Conservation (phyloP, 64 coral and sea anemone genomes). For the Montipora capricornis region DNA sequence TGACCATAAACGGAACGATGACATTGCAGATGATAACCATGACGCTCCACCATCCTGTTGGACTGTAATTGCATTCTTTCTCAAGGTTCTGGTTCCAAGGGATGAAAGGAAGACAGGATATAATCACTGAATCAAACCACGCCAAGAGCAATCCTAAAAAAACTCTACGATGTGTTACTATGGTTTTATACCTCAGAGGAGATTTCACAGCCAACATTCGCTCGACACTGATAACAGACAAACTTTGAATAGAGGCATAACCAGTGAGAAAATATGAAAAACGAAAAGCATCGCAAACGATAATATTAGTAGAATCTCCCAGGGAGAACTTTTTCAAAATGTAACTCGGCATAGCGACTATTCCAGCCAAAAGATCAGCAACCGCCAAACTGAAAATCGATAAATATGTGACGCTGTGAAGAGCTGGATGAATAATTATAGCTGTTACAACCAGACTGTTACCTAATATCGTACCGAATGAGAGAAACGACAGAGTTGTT, state of each 20-base stretch:
- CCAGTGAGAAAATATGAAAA: too few relatives aligned
- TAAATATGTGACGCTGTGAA: constrained; percentile 74
- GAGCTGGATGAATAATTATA: constrained; percentile 70
- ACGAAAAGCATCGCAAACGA: constrained; percentile 57
- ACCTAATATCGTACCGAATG: constrained; percentile 59
- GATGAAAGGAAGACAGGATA: constrained; percentile 82
- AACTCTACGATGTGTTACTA: constrained; percentile 71
- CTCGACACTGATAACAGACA: constrained; percentile 90
- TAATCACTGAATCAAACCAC: constrained; percentile 68
- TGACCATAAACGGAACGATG: constrained; percentile 81
- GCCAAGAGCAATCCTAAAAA: constrained; percentile 56
- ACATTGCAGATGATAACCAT: constrained; percentile 92
- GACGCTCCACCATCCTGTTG: constrained; percentile 88
- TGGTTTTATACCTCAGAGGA: constrained; percentile 71
- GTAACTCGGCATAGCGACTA: constrained; percentile 84
- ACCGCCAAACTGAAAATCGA: constrained; percentile 81
- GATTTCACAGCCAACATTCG: constrained; percentile 80
- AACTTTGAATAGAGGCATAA: constrained; percentile 73
- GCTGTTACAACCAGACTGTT: constrained; percentile 69
- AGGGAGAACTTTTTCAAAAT: constrained; percentile 73
- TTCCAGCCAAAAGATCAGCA: constrained; percentile 78
- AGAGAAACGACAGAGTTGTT: constrained; percentile 45
- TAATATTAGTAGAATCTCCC: constrained; percentile 8
- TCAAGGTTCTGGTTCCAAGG: background rate
- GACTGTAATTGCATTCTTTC: background rate